These are phyloP conservation scores for Triplophysa siluroides DNA, from an alignment of 2,113 vertebrate species.

Conservation along the genomic window DNA sequence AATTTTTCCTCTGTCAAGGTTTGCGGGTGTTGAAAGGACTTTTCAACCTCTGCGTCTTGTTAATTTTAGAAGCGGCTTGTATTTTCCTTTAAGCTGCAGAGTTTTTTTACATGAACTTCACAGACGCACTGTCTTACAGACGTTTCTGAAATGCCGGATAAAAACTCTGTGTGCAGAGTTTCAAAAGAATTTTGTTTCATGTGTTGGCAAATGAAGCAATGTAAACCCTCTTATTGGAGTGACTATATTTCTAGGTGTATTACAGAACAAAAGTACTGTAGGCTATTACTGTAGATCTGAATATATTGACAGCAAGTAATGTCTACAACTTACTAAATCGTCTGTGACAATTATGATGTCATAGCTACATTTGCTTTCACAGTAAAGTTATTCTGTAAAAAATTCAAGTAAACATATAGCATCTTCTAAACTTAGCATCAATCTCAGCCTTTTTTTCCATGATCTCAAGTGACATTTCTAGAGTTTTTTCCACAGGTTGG, in stretches of 20 bases:
- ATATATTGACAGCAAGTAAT: too few relatives aligned
- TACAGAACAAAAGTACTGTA: too few relatives aligned
- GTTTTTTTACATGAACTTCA: constrained; percentile 9
- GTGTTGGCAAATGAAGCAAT: background rate
- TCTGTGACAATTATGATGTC: background rate
- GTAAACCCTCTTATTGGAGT: background rate
- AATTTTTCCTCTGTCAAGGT: constrained; percentile 59
- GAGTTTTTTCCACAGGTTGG: background rate
- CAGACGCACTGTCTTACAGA: background rate
- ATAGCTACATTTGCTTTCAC: background rate
- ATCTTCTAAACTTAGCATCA: background rate
- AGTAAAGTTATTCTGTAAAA: background rate
- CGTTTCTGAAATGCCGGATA: constrained; percentile 2
- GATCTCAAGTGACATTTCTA: background rate
- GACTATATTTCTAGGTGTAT: too few relatives aligned
- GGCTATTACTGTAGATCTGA: too few relatives aligned
- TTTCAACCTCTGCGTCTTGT: constrained; percentile 45
- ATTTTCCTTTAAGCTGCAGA: constrained; percentile 38
- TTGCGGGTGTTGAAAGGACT: constrained; percentile 47
- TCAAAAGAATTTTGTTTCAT: background rate
- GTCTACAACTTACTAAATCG: too few relatives aligned
- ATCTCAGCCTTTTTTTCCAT: background rate
- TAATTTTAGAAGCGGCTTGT: constrained; percentile 48
- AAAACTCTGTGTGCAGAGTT: background rate
- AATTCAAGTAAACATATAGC: background rate